Conservation (phyloP, 2,888 invertebrate species). For the Metopia argyrocephala region DNA sequence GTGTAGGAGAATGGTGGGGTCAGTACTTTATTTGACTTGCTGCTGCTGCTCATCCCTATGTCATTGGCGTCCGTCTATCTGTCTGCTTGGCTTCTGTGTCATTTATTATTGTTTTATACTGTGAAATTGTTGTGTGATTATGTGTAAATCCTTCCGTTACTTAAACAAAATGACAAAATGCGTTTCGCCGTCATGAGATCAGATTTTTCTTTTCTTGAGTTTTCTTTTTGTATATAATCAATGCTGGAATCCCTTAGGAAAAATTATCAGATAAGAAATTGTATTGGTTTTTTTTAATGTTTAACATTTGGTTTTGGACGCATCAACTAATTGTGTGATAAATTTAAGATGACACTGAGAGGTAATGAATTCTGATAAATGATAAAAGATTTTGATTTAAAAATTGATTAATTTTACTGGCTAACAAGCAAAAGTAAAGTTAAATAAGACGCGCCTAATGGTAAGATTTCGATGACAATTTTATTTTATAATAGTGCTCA, state of each 20-base stretch:
- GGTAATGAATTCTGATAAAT: too few species aligned
- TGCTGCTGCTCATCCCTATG: background rate
- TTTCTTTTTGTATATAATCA: conserved; percentile 28
- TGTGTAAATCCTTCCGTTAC: conserved; percentile 61
- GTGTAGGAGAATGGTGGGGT: background rate
- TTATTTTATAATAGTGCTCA: too few species aligned
- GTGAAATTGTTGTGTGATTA: conserved; percentile 60
- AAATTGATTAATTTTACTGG: too few species aligned
- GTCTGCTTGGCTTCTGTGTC: conserved; percentile 16
- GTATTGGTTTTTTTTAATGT: background rate
- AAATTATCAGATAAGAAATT: conserved; percentile 26
- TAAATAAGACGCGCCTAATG: too few species aligned
- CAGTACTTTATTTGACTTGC: too few species aligned
- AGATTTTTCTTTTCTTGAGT: too few species aligned
- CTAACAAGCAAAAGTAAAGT: too few species aligned
- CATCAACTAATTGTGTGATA: background rate
- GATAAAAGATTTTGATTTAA: background rate
- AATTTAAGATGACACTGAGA: too few species aligned
- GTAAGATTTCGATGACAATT: too few species aligned
- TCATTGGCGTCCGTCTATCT: background rate
- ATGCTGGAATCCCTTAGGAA: conserved; percentile 24
- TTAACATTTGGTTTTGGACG: too few species aligned
- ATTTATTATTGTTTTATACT: conserved; percentile 44
- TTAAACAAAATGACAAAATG: conserved; percentile 47
- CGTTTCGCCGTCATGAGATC: conserved; percentile 32